Base-by-base conservation (phyloP, 2,888 invertebrate genomes). In the Drosophila aldrichi region DNA sequence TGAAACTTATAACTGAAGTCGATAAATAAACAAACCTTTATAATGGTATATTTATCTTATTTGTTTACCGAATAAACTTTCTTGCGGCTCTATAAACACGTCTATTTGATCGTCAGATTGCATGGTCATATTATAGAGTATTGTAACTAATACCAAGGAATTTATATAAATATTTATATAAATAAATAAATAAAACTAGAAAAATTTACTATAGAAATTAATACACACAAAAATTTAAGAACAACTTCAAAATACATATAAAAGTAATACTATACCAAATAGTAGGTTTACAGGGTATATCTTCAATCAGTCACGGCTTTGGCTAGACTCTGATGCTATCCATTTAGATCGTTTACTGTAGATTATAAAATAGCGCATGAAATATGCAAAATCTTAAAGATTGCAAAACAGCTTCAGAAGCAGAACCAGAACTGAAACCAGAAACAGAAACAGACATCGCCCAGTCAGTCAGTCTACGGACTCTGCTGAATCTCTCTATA, bases 381-480 rank as follows among this genome's bases (percentile, higher is more conserved):
- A 56, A 54, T 41, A 16, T 43, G 34, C 32, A 41, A 52, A 64
- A 46, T 38, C 7, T 44, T 29, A 32, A n/a, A 51, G 22, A 62
- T 64, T 58, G 51, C 61, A 46, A 62, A 62, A 74, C 59, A 55
- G 40, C 20, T 20, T 22, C 5, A 41, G 22, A 41, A 22, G 32
- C 41, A 43, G 43, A 49, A 32, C 22, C 9, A 16, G 48, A 29
- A 48, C 32, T 29, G 29, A 18, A 43, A 32, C 41, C 40, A 25
- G 10, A 38, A 41, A 20, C 57, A 75, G 60, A 70, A 60, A 57
- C 62, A 62, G 34, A 68, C 49, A 40, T 48, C 6, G 57, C 16
- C 43, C 40, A 77, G 70, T 38, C 64, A 67, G 70, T 59, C 61
- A 73, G 76, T 79, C 79, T 72, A 46, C 66, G 76, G 64, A 51